Percentiles rank a stretch among this genome's conserved stretches.
phyloP scores from a whole-genome alignment of 2,888 invertebrate genomes.

The Ichneumoninae sp. region DNA sequence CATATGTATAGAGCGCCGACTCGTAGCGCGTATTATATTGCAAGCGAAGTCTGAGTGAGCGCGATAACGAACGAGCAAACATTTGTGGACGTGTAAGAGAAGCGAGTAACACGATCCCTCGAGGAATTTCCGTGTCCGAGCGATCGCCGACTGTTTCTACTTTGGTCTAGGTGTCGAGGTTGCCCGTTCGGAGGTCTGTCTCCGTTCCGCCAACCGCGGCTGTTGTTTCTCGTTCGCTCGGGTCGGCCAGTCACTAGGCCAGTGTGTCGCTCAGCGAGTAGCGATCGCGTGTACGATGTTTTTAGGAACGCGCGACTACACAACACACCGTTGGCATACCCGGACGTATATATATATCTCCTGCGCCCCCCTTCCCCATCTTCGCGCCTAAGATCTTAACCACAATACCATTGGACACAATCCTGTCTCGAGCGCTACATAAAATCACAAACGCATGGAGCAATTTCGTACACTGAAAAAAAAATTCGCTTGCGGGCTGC shows the following conservation, averaged over 20 bases:
- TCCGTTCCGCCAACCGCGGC: conserved; percentile 20
- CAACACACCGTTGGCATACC: conserved; percentile 48
- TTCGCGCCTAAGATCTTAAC: neutral
- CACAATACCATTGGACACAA: neutral
- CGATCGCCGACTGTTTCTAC: conserved; percentile 54
- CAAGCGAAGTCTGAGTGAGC: conserved; percentile 27
- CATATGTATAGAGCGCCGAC: neutral
- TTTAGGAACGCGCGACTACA: conserved; percentile 63
- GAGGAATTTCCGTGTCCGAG: conserved; percentile 55
- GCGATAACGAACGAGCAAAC: conserved; percentile 50
- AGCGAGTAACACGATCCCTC: conserved; percentile 34
- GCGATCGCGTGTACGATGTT: conserved; percentile 65
- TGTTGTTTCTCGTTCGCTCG: conserved; percentile 46
- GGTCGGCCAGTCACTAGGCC: conserved; percentile 72
- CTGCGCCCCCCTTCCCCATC: neutral
- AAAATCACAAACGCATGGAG: neutral
- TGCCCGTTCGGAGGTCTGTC: conserved; percentile 46
- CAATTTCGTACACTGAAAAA: neutral
- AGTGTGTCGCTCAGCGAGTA: conserved; percentile 68
- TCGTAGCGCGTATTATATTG: neutral
- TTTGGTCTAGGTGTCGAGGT: conserved; percentile 58
- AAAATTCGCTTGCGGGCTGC: no score
- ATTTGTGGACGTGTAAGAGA: conserved; percentile 50
- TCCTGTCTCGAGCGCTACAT: neutral
- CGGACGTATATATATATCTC: neutral